Percentiles rank a stretch among this genome's conserved stretches.
Conservation (phyloP, 2,888 invertebrate genomes). For the Chymomyza fuscimana region DNA sequence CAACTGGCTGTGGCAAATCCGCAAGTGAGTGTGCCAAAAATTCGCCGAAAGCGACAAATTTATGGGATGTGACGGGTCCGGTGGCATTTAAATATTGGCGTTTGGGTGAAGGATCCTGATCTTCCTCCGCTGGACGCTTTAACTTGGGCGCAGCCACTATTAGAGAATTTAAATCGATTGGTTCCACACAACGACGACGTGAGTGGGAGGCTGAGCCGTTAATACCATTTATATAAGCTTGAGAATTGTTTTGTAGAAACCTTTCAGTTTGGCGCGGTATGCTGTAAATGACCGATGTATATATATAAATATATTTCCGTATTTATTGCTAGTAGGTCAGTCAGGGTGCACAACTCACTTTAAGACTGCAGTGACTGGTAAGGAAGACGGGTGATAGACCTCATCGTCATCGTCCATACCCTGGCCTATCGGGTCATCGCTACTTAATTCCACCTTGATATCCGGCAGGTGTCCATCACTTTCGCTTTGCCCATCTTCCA, state of each 20-base stretch:
- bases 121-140: slow-evolving; percentile 28
- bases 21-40: slow-evolving; percentile 76
- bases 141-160: slow-evolving; percentile 2
- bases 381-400: slow-evolving; percentile 42
- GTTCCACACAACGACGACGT: background rate
- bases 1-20: slow-evolving; percentile 74
- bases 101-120: slow-evolving; percentile 21
- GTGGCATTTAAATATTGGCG: slow-evolving; percentile 33
- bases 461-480: slow-evolving; percentile 40
- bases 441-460: slow-evolving; percentile 54
- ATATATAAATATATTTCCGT: background rate
- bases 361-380: slow-evolving; percentile 58
- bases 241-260: background rate
- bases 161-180: background rate
- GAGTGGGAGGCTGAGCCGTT: background rate
- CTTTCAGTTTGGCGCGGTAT: background rate
- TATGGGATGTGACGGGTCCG: slow-evolving; percentile 41
- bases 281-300: slow-evolving; percentile 15
- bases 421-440: slow-evolving; percentile 6
- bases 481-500: slow-evolving; percentile 48
- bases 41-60: slow-evolving; percentile 76
- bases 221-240: slow-evolving; percentile 6
- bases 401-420: slow-evolving; percentile 30
- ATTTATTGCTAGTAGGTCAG: background rate
- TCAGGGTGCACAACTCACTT: slow-evolving; percentile 37